Conservation (phyloP, 2,113 vertebrate genomes). For the Morone saxatilis region DNA sequence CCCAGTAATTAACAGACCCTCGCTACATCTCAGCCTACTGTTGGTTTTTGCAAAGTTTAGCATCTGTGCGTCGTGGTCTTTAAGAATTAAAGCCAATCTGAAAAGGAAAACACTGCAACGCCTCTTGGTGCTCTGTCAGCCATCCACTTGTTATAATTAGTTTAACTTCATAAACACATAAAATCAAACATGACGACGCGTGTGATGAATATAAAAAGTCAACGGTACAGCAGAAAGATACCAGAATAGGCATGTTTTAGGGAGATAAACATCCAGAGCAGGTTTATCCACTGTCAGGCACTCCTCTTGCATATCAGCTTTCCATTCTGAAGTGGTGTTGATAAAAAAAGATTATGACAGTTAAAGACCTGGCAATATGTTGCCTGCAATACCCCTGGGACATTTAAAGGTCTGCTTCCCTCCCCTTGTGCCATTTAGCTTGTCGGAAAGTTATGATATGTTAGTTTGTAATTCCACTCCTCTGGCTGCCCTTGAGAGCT, state of each 20-base stretch:
- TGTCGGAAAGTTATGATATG: slow-evolving; percentile 53
- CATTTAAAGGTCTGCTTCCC: slow-evolving; percentile 6
- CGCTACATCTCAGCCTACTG: slow-evolving; percentile 3
- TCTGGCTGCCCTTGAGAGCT: slow-evolving; percentile 54
- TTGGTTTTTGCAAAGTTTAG: background rate
- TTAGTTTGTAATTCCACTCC: slow-evolving; percentile 41
- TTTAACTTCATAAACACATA: background rate
- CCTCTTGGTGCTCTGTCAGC: background rate
- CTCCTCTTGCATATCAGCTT: slow-evolving; percentile 18
- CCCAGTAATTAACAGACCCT: slow-evolving; percentile 49
- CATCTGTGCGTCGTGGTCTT: slow-evolving; percentile 12
- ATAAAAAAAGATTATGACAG: slow-evolving; percentile 29
- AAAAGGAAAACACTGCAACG: background rate
- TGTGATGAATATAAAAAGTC: slow-evolving; percentile 18
- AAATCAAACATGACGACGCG: background rate
- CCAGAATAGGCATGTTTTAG: slow-evolving; percentile 37
- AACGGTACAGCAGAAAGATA: slow-evolving; percentile 14
- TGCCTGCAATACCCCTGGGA: slow-evolving; percentile 33
- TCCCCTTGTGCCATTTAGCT: slow-evolving; percentile 37
- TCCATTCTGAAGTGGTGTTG: slow-evolving; percentile 34
- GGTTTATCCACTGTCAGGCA: slow-evolving; percentile 19
- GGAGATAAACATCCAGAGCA: slow-evolving; percentile 43
- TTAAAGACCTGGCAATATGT: slow-evolving; percentile 13
- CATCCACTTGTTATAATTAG: slow-evolving; percentile 16
- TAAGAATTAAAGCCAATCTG: slow-evolving; percentile 22